Evolutionary conservation across 2,113 vertebrate species (phyloP).

Genomic region (Guaruba guarouba): DNA sequence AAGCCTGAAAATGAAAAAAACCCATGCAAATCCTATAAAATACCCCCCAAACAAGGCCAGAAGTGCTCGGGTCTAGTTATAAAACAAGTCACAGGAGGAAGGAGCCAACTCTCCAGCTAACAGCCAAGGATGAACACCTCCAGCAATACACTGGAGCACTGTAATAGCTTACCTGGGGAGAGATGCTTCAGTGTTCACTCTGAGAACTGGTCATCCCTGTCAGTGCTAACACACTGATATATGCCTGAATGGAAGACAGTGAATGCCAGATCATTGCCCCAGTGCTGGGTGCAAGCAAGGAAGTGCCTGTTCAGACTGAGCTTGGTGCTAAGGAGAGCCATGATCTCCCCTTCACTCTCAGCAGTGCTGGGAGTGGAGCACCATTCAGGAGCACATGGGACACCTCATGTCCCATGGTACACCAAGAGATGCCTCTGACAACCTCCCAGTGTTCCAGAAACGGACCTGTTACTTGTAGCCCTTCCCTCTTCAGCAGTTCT

Average conservation of each 20-base stretch:
- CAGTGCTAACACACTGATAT: not conserved
- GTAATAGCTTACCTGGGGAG: not conserved
- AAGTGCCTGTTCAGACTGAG: not conserved
- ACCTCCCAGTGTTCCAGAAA: not conserved
- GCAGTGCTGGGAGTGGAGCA: not conserved
- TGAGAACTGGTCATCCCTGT: not conserved
- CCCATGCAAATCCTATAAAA: not conserved
- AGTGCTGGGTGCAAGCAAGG: not conserved
- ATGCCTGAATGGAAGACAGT: not conserved
- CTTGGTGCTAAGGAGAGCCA: not conserved
- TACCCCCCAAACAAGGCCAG: not conserved
- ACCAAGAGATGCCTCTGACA: not conserved
- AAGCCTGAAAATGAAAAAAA: not conserved
- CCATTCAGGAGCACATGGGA: not conserved
- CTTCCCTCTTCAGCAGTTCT: not conserved
- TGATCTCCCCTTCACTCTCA: not conserved
- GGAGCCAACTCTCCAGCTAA: not conserved
- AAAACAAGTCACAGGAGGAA: not conserved
- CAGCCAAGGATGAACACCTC: not conserved
- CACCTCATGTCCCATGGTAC: not conserved
- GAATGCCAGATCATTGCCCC: not conserved
- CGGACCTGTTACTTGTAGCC: not conserved
- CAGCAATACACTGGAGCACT: not conserved
- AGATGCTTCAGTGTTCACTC: not conserved
- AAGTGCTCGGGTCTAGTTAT: not conserved